phyloP scores from a whole-genome alignment of 2,888 invertebrate genomes.

The Embidobia sp. region DNA sequence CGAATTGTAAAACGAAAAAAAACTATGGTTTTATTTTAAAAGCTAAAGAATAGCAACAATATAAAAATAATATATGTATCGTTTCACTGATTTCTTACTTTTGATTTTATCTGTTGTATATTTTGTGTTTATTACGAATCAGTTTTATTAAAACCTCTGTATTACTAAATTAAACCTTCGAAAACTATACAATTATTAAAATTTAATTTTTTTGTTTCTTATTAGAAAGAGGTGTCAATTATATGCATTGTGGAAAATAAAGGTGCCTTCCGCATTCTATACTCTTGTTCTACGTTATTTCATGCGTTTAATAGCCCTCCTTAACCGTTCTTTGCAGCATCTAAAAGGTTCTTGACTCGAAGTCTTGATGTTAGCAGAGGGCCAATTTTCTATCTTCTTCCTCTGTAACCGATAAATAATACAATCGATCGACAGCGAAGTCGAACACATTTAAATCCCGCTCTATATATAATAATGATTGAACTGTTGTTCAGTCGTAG shows the following conservation, averaged over 20 bases:
- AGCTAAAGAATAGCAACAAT: too few relatives aligned
- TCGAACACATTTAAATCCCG: constrained; percentile 11
- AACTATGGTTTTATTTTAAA: too few relatives aligned
- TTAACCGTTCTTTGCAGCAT: constrained; percentile 52
- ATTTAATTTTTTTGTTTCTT: constrained; percentile 14
- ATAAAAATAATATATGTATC: too few relatives aligned
- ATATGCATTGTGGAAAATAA: constrained; percentile 34
- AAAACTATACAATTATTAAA: not conserved
- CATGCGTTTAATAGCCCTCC: constrained; percentile 50
- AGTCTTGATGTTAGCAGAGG: constrained; percentile 33
- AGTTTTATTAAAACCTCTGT: not conserved
- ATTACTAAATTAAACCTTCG: not conserved
- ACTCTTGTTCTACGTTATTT: constrained; percentile 46
- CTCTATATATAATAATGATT: too few relatives aligned
- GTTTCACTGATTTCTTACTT: too few relatives aligned
- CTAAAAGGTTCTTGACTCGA: constrained; percentile 50
- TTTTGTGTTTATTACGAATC: too few relatives aligned
- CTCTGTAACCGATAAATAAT: constrained; percentile 10
- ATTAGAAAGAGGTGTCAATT: constrained; percentile 40
- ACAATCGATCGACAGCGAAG: constrained; percentile 36
- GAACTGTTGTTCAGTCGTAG: too few relatives aligned
- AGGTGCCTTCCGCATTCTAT: constrained; percentile 51
- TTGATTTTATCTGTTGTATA: too few relatives aligned
- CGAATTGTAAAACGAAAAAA: too few relatives aligned
- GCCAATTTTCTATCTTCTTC: constrained; percentile 46